Percentiles rank a stretch among this genome's conserved stretches.
These are phyloP conservation scores for Drosophila meridiana DNA, from an alignment of 2,888 invertebrate genomes.

Conservation along the genomic window DNA sequence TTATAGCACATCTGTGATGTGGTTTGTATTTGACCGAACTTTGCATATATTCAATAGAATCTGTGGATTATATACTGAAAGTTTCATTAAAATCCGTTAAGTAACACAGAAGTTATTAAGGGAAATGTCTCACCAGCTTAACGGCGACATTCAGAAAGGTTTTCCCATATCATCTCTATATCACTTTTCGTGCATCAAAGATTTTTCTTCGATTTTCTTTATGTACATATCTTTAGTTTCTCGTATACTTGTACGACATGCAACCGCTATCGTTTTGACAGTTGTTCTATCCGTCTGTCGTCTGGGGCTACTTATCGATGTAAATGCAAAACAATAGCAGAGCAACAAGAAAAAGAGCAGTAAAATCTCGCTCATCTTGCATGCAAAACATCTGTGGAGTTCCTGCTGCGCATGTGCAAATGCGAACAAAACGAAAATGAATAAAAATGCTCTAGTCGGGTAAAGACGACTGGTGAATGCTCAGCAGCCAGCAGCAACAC, in stretches of 20 bases:
- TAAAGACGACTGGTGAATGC: neutral
- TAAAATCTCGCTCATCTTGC: constrained; percentile 24
- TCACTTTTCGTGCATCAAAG: neutral
- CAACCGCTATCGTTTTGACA: neutral
- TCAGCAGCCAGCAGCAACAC: neutral
- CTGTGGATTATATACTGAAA: neutral
- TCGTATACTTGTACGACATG: neutral
- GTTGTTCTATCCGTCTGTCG: constrained; percentile 1
- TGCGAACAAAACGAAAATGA: constrained; percentile 19
- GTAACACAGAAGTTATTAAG: neutral
- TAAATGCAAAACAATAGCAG: constrained; percentile 53
- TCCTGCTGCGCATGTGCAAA: constrained; percentile 59
- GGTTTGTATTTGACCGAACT: neutral
- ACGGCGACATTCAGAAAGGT: too few species aligned
- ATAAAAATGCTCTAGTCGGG: constrained; percentile 4
- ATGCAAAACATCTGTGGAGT: constrained; percentile 47
- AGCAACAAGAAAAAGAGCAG: constrained; percentile 1
- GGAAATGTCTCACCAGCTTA: neutral
- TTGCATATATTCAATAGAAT: neutral
- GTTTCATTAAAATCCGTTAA: neutral
- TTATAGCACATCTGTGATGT: neutral
- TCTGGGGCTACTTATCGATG: constrained; percentile 56
- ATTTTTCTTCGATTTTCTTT: neutral
- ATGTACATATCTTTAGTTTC: neutral
- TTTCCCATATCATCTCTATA: neutral